phyloP scores from a whole-genome alignment of 2,113 vertebrate genomes.

The Setophaga petechia region DNA sequence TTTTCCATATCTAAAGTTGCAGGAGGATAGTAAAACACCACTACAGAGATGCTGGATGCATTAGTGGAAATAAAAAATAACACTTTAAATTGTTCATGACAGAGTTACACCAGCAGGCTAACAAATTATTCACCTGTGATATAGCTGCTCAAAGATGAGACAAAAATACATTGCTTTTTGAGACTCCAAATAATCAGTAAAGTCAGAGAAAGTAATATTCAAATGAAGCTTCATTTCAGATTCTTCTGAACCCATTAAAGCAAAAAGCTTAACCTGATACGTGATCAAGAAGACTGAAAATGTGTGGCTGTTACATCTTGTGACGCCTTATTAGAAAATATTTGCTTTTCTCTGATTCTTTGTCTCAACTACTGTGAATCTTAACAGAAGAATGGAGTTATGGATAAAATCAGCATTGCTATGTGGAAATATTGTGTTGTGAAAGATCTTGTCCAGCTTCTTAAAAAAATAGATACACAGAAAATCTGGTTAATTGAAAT shows the following conservation, averaged over 20 bases:
- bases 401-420: background rate
- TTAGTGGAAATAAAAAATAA: background rate
- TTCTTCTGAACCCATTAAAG: background rate
- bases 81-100: slow-evolving; percentile 8
- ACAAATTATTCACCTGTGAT: background rate
- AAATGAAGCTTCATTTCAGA: slow-evolving; percentile 32
- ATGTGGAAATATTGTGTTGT: background rate
- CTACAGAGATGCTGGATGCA: background rate
- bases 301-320: background rate
- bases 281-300: background rate
- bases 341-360: background rate
- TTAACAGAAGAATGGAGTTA: background rate
- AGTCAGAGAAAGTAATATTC: background rate
- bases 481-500: background rate
- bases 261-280: background rate
- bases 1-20: background rate
- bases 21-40: background rate
- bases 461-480: background rate
- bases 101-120: background rate
- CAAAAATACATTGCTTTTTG: background rate
- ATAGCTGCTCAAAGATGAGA: background rate
- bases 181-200: background rate
- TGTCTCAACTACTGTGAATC: background rate
- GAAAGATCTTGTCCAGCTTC: background rate
- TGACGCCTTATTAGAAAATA: background rate